Base-by-base conservation (phyloP, 2,888 invertebrate genomes). In the Synanthedon myopaeformis region DNA sequence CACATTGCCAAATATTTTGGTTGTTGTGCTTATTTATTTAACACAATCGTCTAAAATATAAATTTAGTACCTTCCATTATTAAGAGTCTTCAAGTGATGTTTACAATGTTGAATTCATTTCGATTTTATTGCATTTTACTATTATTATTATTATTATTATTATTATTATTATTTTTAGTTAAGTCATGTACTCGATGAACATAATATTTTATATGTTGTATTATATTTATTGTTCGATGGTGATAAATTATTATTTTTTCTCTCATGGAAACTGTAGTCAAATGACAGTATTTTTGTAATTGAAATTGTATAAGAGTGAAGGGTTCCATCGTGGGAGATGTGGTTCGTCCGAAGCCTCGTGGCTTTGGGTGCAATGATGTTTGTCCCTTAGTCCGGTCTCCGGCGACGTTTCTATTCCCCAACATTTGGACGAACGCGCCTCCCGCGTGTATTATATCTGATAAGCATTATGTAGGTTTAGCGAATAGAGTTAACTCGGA, bases 401-500 rank as follows among this genome's bases (percentile, higher is more conserved):
- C 51, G 45, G 57, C 60, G 60, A 66, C 3, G 8, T 35, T 35
- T 35, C 35, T 35, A 35, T 35, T 35, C 35, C 35, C 5, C 3
- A 10, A 35, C 35, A 35, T 10, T 8, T 35, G 35, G 35, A 3
- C 35, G 35, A 35, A 35, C 35, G 53, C 52, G 55, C 62, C 66
- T 59, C 69, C 62, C 56, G 63, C 61, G 70, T 70, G 80, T 82
- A 78, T 82, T 82, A 79, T 87, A 85, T 79, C 79, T 83, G 77
- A 82, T 88, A 88, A 87, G 88, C 86, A 88, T 88, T 88, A 88
- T 88, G 86, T 88, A 88, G 88, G 88, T 88, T 87, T 88, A 88
- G 84, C 79, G 71, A 82, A 85, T 87, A 87, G 79, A 77, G 73
- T 78, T 84, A 81, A 82, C 84, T 79, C 76, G 79, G 84, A 82